These are phyloP conservation scores for Donacobius atricapilla DNA, from an alignment of 2,113 vertebrate species.

Conservation along the genomic window DNA sequence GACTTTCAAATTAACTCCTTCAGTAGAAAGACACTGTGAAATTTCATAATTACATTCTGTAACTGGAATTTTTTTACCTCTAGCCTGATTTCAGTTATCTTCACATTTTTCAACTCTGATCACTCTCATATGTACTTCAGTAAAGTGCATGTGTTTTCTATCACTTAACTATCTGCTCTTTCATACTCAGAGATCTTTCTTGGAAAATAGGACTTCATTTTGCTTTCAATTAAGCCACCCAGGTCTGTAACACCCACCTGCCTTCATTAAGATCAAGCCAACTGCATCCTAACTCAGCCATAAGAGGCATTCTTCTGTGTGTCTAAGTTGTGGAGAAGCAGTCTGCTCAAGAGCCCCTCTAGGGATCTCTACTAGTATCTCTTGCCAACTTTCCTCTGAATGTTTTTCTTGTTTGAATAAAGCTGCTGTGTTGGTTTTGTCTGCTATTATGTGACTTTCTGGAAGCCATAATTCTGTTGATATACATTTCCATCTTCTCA, in stretches of 20 bases:
- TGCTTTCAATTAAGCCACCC: neutral
- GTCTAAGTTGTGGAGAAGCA: neutral
- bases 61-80: slow-evolving; percentile 30
- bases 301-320: neutral
- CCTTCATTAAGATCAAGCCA: neutral
- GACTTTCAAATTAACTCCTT: neutral
- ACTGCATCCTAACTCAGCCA: neutral
- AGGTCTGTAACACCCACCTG: neutral
- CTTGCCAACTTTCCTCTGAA: neutral
- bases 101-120: neutral
- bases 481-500: neutral
- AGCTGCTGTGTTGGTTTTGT: neutral
- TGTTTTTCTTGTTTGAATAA: slow-evolving; percentile 25
- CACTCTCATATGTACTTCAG: neutral
- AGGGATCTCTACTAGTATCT: neutral
- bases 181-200: neutral
- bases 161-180: neutral
- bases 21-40: neutral
- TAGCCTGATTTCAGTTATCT: slow-evolving; percentile 11
- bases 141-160: neutral
- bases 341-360: neutral
- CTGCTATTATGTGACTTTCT: neutral
- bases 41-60: neutral
- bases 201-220: neutral
- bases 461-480: neutral